Base-by-base conservation (phyloP, 2,113 vertebrate species). In the Murina feae region DNA sequence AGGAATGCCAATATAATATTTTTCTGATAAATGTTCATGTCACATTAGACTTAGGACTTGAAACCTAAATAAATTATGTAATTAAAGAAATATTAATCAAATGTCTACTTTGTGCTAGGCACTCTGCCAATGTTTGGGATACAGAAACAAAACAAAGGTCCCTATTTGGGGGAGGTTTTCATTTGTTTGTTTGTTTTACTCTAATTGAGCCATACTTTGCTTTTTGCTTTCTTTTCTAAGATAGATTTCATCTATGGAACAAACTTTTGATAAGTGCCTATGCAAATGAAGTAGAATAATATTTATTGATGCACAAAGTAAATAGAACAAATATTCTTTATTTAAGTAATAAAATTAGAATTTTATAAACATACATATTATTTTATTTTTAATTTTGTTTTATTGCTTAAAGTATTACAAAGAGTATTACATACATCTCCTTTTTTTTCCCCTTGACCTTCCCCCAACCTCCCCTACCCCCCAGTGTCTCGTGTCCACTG, bases 301-400 rank as follows among this genome's bases (percentile, higher is more conserved):
- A 89, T 39, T 55, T 87, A 63, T 42, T 63, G 6, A 49, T 65
- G 6, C 16, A 53, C 47, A 88, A 76, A 76, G 13, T 37, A 86
- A 94, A 80, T 28, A 87, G 8, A 84, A 87, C 1, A 65, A 93
- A 83, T 37, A 42, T 30, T 79, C 18, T 75, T 87, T 75, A 66
- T 85, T 91, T 81, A 81, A 89, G n/a, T 53, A n/a, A 63, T 63
- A 76, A 87, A 88, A 37, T 86, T 53, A 76, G 76, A 86, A 69
- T 75, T 65, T n/a, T 18, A 49, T 47, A 74, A 69, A 80, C 5
- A 51, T 49, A 5, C 9, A 87, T 75, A 44, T 93, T 82, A 91
- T 2, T 71, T 51, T n/a, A n/a, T n/a, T n/a, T n/a, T n/a, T n/a
- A n/a, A n/a, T n/a, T n/a, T n/a, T n/a, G n/a, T n/a, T n/a, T n/a